Evolutionary conservation across 2,888 invertebrate species (phyloP).

Genomic region (Lithophane leautieri): DNA sequence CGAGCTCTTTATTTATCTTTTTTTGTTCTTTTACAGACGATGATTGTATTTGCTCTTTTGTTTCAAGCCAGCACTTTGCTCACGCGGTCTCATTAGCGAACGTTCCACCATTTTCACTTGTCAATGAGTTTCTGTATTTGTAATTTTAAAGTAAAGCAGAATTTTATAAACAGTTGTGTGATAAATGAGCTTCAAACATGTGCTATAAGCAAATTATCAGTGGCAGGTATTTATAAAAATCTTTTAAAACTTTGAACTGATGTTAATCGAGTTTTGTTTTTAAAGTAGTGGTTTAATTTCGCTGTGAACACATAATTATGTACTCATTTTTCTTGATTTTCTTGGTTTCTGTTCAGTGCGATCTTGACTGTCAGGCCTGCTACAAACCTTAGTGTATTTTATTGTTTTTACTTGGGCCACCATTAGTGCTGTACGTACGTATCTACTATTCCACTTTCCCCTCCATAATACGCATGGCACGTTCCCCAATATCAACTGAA

Average conservation of each 20-base stretch:
- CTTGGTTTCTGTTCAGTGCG: background rate
- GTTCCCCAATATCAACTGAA: constrained; percentile 17
- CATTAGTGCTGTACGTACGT: background rate
- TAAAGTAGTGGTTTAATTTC: no score
- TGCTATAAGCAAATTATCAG: no score
- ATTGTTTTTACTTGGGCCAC: background rate
- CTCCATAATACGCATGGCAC: background rate
- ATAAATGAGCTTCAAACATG: no score
- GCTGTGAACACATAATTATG: no score
- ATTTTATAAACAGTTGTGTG: background rate
- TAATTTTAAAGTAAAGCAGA: background rate
- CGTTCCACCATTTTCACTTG: background rate
- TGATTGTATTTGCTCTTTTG: constrained; percentile 38
- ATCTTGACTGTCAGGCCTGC: background rate
- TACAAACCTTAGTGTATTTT: background rate
- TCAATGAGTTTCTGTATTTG: constrained; percentile 12
- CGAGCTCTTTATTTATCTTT: background rate
- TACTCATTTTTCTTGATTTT: background rate
- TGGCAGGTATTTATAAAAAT: no score
- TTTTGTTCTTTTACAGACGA: background rate
- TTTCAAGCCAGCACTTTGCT: constrained; percentile 21
- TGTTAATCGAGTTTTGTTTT: no score
- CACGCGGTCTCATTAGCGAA: constrained; percentile 25
- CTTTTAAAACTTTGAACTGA: background rate
- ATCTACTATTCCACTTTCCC: background rate